These are phyloP conservation scores for Actias luna DNA, from an alignment of 2,888 invertebrate genomes.

Conservation along the genomic window DNA sequence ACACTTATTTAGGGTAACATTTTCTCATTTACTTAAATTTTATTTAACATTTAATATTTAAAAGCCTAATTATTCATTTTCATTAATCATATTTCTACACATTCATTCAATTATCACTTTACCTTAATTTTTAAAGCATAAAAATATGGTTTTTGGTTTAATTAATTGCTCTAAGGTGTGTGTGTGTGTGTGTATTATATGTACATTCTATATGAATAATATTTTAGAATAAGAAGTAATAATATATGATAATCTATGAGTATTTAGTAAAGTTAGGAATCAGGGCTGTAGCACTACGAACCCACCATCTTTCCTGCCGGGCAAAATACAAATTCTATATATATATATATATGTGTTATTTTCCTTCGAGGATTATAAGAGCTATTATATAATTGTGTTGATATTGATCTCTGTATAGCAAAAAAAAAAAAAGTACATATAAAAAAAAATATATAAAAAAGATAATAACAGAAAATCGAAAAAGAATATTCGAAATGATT, in stretches of 20 bases:
- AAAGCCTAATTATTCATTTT: no score
- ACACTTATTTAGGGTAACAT: no score
- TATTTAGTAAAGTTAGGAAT: neutral
- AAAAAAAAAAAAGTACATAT: constrained; percentile 27
- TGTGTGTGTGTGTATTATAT: neutral
- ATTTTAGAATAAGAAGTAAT: neutral
- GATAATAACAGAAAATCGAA: constrained; percentile 37
- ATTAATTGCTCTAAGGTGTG: neutral
- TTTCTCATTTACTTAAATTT: no score
- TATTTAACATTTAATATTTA: no score
- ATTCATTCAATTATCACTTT: no score
- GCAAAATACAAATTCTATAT: constrained; percentile 49
- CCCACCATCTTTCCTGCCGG: constrained; percentile 67
- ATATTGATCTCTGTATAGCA: constrained; percentile 17
- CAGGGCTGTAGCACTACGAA: constrained; percentile 21
- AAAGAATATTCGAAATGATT: constrained; percentile 39
- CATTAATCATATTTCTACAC: no score
- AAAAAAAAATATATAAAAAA: constrained; percentile 30
- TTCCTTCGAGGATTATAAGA: constrained; percentile 3
- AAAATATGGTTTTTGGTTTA: neutral
- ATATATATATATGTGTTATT: neutral
- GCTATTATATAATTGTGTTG: constrained; percentile 8
- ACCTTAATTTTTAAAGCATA: neutral
- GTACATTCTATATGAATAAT: neutral
- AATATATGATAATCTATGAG: neutral